Base-by-base conservation (phyloP, 1,140 invertebrate genomes). In the Ericerus pela region DNA sequence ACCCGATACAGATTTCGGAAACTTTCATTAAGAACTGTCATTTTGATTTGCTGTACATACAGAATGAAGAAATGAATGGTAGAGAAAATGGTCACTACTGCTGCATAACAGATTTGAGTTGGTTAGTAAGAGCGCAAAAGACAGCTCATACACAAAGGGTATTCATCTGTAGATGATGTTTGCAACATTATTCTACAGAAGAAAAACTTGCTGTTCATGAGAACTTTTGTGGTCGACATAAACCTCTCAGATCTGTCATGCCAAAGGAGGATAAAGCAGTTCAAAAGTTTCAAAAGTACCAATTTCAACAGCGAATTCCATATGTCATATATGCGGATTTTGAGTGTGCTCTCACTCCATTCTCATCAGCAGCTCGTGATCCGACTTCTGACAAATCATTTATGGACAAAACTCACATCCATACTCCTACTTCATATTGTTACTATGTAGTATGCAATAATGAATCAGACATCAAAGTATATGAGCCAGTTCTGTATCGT, bases 291-390 rank as follows among this genome's bases (percentile, higher is more conserved):
- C 3, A 28, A 0, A 28, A 1, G 0, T 55, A 27, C 18, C 6
- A 18, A 16, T 26, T 28, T 20, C 26, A 16, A 5, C 10, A 28
- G 5, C 4, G 28, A 14, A n/a, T 37, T 0, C 55, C 55, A 1
- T 33, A 51, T n/a, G 41, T 28, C 1, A 56, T 56, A 2, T 51
- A 56, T n/a, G 41, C 41, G 2, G 33, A 57, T 38, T 57, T 53
- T n/a, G 47, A 57, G 10, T 24, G 24, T 6, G 0, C 33, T 0
- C 11, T 38, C 1, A 18, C 6, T 33, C 24, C 24, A 28, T 30
- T 29, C 3, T 2, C 12, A 14, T 16, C 24, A 12, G n/a, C 5
- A 24, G 26, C 20, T 2, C 6, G 0, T 14, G 24, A 54, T 24
- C 10, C 12, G 5, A 6, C 5, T 41, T n/a, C n/a, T 6, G 24